Evolutionary conservation across 2,113 vertebrate genomes (phyloP), one percentile per base, ranked within the genome.

Genomic region (Columba janthina): DNA sequence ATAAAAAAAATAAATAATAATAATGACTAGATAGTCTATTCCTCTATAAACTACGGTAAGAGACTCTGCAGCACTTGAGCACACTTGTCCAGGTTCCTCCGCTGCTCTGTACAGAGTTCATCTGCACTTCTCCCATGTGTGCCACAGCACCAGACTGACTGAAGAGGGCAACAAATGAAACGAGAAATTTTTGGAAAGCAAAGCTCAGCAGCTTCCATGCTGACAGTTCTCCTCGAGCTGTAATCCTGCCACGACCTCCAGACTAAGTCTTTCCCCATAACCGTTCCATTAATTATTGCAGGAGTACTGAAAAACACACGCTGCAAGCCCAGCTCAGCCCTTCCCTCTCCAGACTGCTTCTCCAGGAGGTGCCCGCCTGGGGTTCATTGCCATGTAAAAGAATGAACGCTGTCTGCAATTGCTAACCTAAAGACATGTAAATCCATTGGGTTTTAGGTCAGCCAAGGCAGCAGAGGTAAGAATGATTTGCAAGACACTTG

Each of bases 61-160:
- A 20, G 11, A n/a, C 7, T 1, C 46, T 22, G 25, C 51, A 69
- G 16, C 25, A 24, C 18, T 22, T 25, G 46, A 69, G 16, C 25
- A 24, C 18, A 0, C 22, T 22, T 38, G 6, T 18, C 28, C 8
- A 32, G n/a, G 10, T 42, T 5, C 0, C 32, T 19, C 18, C 2
- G 0, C 7, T 31, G 17, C 5, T 50, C 21, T 4, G 5, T 0
- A 8, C 4, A 56, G 5, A 54, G 4, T 0, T 38, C 0, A 3
- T 5, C 76, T 64, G 25, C 12, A 15, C 29, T 80, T 51, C 53
- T 48, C 48, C 31, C 15, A 31, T 15, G 36, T 40, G 14, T 0
- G 2, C 7, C 1, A 0, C 0, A 5, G 5, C 7, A 7, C 29
- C 12, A 44, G 11, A 32, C 11, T 34, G 12, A 8, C 53, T 3